Percentiles rank a stretch among this genome's conserved stretches.
These are phyloP conservation scores for Spizella passerina DNA, from an alignment of 2,797 vertebrate genomes.

Conservation along the genomic window DNA sequence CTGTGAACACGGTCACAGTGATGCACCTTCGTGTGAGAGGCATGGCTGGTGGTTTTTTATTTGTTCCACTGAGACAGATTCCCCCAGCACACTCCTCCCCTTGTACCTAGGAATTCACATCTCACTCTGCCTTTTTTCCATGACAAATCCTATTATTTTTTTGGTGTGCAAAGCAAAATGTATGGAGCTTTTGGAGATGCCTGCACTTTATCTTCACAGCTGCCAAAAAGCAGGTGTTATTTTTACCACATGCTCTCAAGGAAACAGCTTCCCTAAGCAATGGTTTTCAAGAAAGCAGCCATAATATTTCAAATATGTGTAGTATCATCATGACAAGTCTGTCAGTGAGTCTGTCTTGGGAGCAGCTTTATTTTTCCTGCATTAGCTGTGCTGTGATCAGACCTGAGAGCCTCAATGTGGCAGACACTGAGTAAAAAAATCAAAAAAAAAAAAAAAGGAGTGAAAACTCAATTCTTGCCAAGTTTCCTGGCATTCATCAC, in stretches of 20 bases:
- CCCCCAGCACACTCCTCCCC: background rate
- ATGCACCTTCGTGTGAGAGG: background rate
- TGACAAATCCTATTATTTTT: background rate
- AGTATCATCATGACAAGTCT: slow-evolving; percentile 26
- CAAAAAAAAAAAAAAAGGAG: background rate
- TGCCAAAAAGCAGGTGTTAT: slow-evolving; percentile 36
- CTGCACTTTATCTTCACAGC: background rate
- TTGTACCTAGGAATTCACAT: background rate
- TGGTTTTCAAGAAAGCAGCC: background rate
- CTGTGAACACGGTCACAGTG: too few species aligned
- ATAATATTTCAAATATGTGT: slow-evolving; percentile 42
- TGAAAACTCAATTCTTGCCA: background rate
- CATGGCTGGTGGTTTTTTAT: background rate
- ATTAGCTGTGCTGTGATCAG: slow-evolving; percentile 24
- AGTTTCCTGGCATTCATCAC: background rate
- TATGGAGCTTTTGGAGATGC: background rate
- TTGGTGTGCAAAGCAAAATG: background rate
- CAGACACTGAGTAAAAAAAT: background rate
- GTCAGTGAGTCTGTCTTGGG: slow-evolving; percentile 42
- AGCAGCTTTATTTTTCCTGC: slow-evolving; percentile 57
- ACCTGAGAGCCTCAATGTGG: background rate
- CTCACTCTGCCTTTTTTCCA: background rate
- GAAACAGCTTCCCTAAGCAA: background rate
- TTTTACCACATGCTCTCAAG: slow-evolving; percentile 20
- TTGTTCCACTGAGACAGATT: background rate